Evolutionary conservation across 2,888 invertebrate genomes (phyloP).

Genomic region (Adineta ricciae): DNA sequence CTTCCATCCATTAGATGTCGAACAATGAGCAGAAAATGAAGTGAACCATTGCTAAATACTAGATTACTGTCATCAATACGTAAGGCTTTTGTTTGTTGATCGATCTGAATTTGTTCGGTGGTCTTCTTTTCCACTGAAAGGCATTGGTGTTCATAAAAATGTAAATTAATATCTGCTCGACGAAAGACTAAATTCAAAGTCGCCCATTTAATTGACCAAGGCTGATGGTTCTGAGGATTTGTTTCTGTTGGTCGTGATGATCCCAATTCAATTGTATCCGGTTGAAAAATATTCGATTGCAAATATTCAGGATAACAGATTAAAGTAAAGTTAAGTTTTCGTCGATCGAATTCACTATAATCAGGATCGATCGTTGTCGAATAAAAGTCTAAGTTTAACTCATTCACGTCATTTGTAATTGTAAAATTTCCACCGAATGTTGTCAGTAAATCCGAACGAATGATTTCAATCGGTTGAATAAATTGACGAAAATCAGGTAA

Average conservation of each 20-base stretch:
- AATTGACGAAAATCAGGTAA: not conserved
- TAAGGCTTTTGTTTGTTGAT: not conserved
- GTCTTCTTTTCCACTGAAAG: not conserved
- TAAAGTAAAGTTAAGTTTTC: constrained; percentile 13
- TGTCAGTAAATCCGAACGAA: not conserved
- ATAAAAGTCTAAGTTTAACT: not conserved
- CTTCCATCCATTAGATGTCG: not conserved
- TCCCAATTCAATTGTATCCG: not conserved
- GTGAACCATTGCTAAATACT: not conserved
- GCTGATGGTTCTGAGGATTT: not conserved
- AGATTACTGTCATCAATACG: not conserved
- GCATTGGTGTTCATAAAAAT: not conserved
- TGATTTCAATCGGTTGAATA: constrained; percentile 16
- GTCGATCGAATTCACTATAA: not conserved
- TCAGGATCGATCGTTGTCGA: not conserved
- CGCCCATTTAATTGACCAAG: not conserved
- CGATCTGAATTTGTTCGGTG: no score
- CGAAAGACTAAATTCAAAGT: not conserved
- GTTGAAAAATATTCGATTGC: not conserved
- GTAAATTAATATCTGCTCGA: not conserved
- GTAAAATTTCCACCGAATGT: not conserved
- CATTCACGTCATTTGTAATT: not conserved
- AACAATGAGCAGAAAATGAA: not conserved
- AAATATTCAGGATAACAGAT: not conserved
- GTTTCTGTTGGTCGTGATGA: not conserved